Conservation (phyloP, 37 sponge, comb jelly and placozoan genomes). For the Amphimedon queenslandica region DNA sequence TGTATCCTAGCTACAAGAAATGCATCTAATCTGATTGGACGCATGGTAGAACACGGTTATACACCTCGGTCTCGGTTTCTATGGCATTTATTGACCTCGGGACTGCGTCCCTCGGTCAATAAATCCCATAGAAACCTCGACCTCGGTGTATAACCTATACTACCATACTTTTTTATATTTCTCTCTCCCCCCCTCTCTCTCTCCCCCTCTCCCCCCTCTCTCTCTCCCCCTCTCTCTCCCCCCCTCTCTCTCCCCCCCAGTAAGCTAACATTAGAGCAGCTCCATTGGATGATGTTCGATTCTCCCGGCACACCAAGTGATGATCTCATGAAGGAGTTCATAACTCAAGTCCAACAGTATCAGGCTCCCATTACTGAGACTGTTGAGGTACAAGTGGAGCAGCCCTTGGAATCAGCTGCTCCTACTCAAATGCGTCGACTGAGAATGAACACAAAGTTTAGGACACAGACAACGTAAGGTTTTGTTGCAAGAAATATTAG, state of each 20-base stretch:
- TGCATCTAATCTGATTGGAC: no score
- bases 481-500: background rate
- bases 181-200: background rate
- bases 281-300: constrained; percentile 53
- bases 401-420: background rate
- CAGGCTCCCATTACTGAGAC: background rate
- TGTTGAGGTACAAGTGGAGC: background rate
- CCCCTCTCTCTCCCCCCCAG: constrained; percentile 25
- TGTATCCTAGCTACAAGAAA: no score
- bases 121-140: no score
- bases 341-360: constrained; percentile 35
- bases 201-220: background rate
- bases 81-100: no score
- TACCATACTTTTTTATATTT: no score
- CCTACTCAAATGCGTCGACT: background rate
- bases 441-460: background rate
- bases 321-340: background rate
- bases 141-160: no score
- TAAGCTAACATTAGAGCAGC: constrained; percentile 58
- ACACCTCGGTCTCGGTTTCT: no score
- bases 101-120: no score
- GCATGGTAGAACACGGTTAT: no score
- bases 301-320: constrained; percentile 24
- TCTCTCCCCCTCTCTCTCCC: background rate
- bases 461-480: background rate